These are phyloP conservation scores for Laspeyria flexula DNA, from an alignment of 2,888 invertebrate genomes.

Conservation along the genomic window DNA sequence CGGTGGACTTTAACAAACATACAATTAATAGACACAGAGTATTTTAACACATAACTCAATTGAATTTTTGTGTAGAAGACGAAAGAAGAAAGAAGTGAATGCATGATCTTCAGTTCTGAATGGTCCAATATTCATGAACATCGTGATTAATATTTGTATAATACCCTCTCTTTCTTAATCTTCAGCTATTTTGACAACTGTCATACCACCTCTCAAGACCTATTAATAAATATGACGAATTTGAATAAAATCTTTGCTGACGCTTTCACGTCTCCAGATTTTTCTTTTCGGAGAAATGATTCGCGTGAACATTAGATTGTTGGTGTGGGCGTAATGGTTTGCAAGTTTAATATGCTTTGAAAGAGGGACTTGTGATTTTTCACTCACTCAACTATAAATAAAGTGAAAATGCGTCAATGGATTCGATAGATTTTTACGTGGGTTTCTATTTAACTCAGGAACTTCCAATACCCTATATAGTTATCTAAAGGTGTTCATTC, in stretches of 20 bases:
- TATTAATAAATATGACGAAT: slow-evolving; percentile 9
- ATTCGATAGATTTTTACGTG: not conserved
- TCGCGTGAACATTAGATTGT: not conserved
- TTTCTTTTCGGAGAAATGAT: not conserved
- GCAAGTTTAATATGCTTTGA: not conserved
- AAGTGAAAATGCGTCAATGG: not conserved
- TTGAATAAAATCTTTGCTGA: not conserved
- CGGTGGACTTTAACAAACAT: no score
- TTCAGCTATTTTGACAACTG: no score
- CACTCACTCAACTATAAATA: not conserved
- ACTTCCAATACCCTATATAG: no score
- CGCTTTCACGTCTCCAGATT: not conserved
- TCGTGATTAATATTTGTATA: not conserved
- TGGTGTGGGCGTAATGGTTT: not conserved
- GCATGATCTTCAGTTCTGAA: not conserved
- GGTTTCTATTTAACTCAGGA: no score
- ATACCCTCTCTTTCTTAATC: slow-evolving; percentile 3
- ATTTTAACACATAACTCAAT: no score
- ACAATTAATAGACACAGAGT: no score
- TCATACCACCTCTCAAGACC: not conserved
- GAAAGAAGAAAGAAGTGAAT: no score
- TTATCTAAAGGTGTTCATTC: no score
- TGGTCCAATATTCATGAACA: not conserved
- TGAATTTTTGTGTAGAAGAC: no score
- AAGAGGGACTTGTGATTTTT: not conserved